These are phyloP conservation scores for Pachymerium ferrugineum DNA, from an alignment of 2,888 invertebrate genomes.

Conservation along the genomic window DNA sequence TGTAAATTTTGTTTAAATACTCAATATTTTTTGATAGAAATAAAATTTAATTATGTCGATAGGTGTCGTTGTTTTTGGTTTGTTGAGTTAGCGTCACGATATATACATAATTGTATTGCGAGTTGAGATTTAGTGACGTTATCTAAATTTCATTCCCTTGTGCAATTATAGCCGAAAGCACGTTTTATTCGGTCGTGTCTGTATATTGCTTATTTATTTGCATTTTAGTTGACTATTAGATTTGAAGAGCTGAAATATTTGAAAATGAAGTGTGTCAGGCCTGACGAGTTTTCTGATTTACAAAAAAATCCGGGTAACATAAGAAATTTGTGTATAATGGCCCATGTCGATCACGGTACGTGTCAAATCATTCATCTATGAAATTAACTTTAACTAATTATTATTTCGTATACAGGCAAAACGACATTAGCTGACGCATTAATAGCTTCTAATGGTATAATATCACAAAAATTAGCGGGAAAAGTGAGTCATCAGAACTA, in stretches of 20 bases:
- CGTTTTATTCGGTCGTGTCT: too few relatives aligned
- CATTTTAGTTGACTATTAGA: too few relatives aligned
- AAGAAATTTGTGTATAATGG: slow-evolving; percentile 91
- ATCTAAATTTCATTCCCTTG: too few relatives aligned
- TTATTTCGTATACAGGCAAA: slow-evolving; percentile 57
- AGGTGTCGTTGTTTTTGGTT: background rate
- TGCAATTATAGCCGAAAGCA: too few relatives aligned
- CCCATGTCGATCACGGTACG: slow-evolving; percentile 94
- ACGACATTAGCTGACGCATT: slow-evolving; percentile 91
- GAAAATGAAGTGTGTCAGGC: slow-evolving; percentile 31
- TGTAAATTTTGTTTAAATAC: background rate
- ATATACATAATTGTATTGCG: too few relatives aligned
- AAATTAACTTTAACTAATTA: background rate
- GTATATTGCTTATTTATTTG: too few relatives aligned
- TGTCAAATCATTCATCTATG: background rate
- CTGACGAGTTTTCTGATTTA: slow-evolving; percentile 58
- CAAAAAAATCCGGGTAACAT: slow-evolving; percentile 66
- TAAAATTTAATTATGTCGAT: background rate
- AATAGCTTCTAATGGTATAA: slow-evolving; percentile 90
- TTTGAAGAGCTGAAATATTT: background rate
- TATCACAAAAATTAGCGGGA: slow-evolving; percentile 84
- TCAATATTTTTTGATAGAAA: background rate
- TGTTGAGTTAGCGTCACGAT: background rate
- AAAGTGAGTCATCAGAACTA: slow-evolving; percentile 57
- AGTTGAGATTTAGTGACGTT: too few relatives aligned